A percentile compares a stretch with the other conserved stretches of the same genome.
Conservation (phyloP, 2,797 vertebrate genomes). For the Acipenser oxyrinchus region DNA sequence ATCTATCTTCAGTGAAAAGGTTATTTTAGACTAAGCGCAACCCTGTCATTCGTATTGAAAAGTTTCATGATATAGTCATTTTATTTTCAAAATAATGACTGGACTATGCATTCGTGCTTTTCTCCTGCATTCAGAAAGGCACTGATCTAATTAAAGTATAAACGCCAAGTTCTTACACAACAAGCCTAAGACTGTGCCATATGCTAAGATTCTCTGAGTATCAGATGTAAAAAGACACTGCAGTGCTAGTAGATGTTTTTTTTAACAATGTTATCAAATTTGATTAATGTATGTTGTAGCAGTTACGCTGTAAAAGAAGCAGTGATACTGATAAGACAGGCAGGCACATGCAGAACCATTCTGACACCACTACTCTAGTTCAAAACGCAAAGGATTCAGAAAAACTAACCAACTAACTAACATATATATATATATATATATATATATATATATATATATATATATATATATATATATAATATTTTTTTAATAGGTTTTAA, state of each 20-base stretch:
- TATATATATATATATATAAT: neutral
- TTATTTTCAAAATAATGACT: constrained; percentile 50
- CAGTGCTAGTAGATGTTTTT: constrained; percentile 54
- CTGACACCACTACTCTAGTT: constrained; percentile 82
- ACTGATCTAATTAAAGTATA: constrained; percentile 49
- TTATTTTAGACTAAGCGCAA: constrained; percentile 59
- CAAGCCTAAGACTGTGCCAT: constrained; percentile 57
- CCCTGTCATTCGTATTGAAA: constrained; percentile 61
- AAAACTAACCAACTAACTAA: constrained; percentile 35
- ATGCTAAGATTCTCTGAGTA: constrained; percentile 62
- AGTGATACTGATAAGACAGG: constrained; percentile 71
- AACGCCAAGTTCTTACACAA: constrained; percentile 59
- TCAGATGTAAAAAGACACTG: constrained; percentile 48
- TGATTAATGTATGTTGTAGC: constrained; percentile 51
- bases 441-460: neutral
- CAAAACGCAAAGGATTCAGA: constrained; percentile 63
- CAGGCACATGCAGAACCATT: constrained; percentile 83
- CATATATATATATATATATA: no score
- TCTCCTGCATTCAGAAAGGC: constrained; percentile 73
- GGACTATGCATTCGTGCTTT: constrained; percentile 63
- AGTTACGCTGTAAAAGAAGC: constrained; percentile 68
- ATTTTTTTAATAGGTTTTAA: constrained; percentile 28
- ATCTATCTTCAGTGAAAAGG: constrained; percentile 53
- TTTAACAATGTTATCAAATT: constrained; percentile 49
- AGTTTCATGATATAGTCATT: constrained; percentile 34